Conservation (phyloP, 2,888 invertebrate species). For the Selenia dentaria region DNA sequence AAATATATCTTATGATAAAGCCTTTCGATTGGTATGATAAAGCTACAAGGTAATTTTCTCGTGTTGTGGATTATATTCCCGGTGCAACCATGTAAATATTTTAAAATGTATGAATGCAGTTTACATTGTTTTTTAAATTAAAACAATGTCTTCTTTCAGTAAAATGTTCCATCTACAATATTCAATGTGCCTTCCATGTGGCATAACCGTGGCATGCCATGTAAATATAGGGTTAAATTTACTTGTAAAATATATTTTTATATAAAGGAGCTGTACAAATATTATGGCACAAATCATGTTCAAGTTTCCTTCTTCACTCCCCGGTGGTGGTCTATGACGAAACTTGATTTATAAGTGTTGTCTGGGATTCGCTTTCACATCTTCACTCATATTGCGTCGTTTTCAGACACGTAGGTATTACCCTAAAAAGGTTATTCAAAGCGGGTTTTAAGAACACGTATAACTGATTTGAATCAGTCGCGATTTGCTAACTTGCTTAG, state of each 20-base stretch:
- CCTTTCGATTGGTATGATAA: too few relatives aligned
- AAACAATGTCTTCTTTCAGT: too few relatives aligned
- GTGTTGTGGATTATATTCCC: too few relatives aligned
- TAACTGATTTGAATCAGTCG: background rate
- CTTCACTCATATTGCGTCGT: slow-evolving; percentile 21
- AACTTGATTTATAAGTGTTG: slow-evolving; percentile 2
- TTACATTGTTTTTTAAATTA: too few relatives aligned
- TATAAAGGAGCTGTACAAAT: slow-evolving; percentile 1
- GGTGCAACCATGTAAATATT: too few relatives aligned
- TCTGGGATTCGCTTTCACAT: background rate
- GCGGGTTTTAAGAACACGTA: background rate
- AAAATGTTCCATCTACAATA: too few relatives aligned
- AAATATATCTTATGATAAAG: too few relatives aligned
- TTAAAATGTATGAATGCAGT: too few relatives aligned
- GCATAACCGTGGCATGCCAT: too few relatives aligned
- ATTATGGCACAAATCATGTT: background rate
- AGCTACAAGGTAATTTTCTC: too few relatives aligned
- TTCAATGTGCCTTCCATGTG: too few relatives aligned
- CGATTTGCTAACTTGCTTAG: background rate
- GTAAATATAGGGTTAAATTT: background rate
- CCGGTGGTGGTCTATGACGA: slow-evolving; percentile 10
- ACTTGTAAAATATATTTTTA: background rate
- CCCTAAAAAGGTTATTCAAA: slow-evolving; percentile 6
- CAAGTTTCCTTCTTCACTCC: background rate
- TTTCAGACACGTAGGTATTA: slow-evolving; percentile 5